These are phyloP conservation scores for Hydroisotoma schaefferi DNA, from an alignment of 2,888 invertebrate species.

Conservation along the genomic window DNA sequence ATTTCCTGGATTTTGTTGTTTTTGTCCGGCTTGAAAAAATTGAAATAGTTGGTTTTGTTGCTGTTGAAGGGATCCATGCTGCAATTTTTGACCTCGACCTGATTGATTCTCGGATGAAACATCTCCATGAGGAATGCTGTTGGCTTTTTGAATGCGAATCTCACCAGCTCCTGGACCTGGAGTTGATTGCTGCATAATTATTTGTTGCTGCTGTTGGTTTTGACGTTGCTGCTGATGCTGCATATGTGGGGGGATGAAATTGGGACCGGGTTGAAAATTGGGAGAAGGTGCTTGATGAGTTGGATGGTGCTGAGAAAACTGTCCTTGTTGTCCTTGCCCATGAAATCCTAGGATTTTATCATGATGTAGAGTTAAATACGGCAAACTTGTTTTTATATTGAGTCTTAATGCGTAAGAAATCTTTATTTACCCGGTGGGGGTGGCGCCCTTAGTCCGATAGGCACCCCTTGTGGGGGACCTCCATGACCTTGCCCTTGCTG, in stretches of 20 bases:
- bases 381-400: no score
- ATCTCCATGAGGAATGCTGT: constrained; percentile 21
- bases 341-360: neutral
- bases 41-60: constrained; percentile 17
- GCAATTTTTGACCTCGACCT: neutral
- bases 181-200: constrained; percentile 15
- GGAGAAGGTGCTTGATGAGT: constrained; percentile 24
- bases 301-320: constrained; percentile 28
- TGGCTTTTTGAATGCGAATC: constrained; percentile 36
- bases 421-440: constrained; percentile 21
- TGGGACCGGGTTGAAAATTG: constrained; percentile 30
- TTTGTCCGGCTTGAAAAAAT: constrained; percentile 7
- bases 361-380: neutral
- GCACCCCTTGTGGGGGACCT: constrained; percentile 18
- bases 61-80: neutral
- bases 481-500: constrained; percentile 19
- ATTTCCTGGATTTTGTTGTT: constrained; percentile 11
- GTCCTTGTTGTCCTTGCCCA: constrained; percentile 29
- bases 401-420: no score
- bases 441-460: constrained; percentile 16
- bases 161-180: constrained; percentile 20
- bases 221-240: constrained; percentile 14
- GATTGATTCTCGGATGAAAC: constrained; percentile 11
- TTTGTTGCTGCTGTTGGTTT: constrained; percentile 20
- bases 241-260: constrained; percentile 27